Base-by-base conservation (phyloP, 1,140 invertebrate species). In the Drosophila fuyamai region DNA sequence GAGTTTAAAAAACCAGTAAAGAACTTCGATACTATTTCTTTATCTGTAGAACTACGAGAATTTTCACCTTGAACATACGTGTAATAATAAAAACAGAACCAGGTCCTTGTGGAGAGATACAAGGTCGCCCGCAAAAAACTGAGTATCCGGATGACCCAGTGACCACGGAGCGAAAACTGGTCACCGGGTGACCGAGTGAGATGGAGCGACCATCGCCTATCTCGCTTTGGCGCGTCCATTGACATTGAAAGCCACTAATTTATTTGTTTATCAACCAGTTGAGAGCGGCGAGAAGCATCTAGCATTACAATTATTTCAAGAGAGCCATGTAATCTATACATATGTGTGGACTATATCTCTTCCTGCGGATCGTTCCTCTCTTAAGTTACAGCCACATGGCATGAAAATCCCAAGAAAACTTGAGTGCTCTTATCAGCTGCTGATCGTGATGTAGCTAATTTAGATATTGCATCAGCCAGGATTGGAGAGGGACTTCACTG, bases 381-480 rank as follows among this genome's bases (percentile, higher is more conserved):
- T 72, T 72, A 72, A 71, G 43, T 43, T 57, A 57, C 67, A 63
- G 23, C 29, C 47, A 41, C 35, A 32, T 61, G 32, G 58, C 32
- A 58, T 16, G 36, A 50, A 35, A 40, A 12, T 46, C 10, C 14
- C 16, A 66, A 36, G 29, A 60, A 46, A 46, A 59, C 57, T 47
- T 18, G 60, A 38, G 12, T 44, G 4, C 38, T n/a, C 65, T 68
- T 68, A 68, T 68, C 65, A 65, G 46, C 1, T 16, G 4, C 8
- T 10, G 36, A 50, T 58, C 29, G 44, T 72, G 67, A 70, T 71
- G 51, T 27, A n/a, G 18, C 29, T 36, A 40, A 29, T 50, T 72
- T 72, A 35, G 68, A 71, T 71, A 55, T 72, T 72, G 68, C 68
- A 72, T 72, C 65, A 72, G 68, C 65, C 68, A 58, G 68, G 68